Base-by-base conservation (phyloP, 2,797 vertebrate genomes). In the Darevskia mixta region DNA sequence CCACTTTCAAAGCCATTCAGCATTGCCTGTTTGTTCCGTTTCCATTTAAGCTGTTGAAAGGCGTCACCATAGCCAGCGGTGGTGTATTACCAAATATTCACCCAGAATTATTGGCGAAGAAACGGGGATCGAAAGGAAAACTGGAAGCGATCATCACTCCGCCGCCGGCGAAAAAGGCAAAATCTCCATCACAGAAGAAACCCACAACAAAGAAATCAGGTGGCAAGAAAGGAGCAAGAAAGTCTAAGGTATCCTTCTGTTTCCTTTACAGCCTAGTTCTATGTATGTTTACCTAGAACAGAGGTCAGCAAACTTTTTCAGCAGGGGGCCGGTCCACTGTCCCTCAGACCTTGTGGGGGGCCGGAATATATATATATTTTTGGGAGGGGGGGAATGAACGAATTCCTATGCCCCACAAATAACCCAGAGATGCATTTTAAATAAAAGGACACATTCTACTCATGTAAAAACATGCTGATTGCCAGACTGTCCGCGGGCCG, bases 11-110 rank as follows among this genome's bases (percentile, higher is more conserved):
- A 71, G 76, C 43, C 18, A 49, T 88, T 79, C 25, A 83, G 79
- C 38, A 32, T 80, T 85, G 5, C 8, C 32, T 58, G 76, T 83
- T 88, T 87, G 8, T 25, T 90, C 79, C 58, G 18, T 93, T 92
- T 94, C 20, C 41, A 79, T 90, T 49, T 94, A 80, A 99, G 98
- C 94, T 99, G 92, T 97, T 99, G 92, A 99, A 98, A 96, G 98
- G 99, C 5, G 99, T 99, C 93, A 99, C 99, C 94, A 99, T 99
- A 75, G 98, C 99, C 87, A 98, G 98, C 6, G 99, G 99, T 0
- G 99, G 99, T 38, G 99, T 99, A 90, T 95, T 99, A 93, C 99
- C 99, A 92, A 99, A 99, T 95, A 99, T 99, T 94, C 99, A 99
- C 69, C 98, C 98, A 11, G 98, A 99, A 96, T 96, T 99, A 87